phyloP scores from a whole-genome alignment of 2,113 vertebrate species.

The Pachycephala philippinensis region DNA sequence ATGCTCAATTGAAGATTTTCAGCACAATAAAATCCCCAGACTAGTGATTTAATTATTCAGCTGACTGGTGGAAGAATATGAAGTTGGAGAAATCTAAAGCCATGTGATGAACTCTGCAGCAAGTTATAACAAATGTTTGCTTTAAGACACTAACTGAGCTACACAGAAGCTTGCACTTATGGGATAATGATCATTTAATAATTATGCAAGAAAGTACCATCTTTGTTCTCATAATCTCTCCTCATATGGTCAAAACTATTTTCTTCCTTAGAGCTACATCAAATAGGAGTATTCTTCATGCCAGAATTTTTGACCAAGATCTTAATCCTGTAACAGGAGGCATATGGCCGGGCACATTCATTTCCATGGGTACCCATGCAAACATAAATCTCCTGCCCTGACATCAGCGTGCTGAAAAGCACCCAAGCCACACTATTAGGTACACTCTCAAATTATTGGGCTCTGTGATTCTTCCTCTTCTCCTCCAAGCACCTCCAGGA shows the following conservation, averaged over 20 bases:
- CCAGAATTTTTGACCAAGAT: background rate
- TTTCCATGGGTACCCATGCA: background rate
- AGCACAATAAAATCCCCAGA: slow-evolving; percentile 50
- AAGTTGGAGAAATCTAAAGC: slow-evolving; percentile 14
- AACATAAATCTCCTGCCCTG: background rate
- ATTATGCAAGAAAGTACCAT: background rate
- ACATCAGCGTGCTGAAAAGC: background rate
- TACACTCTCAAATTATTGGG: background rate
- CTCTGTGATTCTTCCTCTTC: background rate
- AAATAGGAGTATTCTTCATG: background rate
- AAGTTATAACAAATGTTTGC: slow-evolving; percentile 47
- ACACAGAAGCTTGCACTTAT: background rate
- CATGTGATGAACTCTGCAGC: background rate
- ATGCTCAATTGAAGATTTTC: slow-evolving; percentile 47
- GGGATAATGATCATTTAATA: background rate
- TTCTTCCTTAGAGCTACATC: background rate
- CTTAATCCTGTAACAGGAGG: background rate
- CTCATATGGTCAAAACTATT: background rate
- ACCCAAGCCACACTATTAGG: background rate
- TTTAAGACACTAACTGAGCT: slow-evolving; percentile 28
- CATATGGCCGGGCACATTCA: background rate
- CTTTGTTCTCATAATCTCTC: background rate
- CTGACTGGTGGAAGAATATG: slow-evolving; percentile 48
- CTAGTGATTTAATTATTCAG: slow-evolving; percentile 68
- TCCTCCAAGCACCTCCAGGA: background rate